Evolutionary conservation across 2,113 vertebrate genomes (phyloP).

Genomic region (Climacteris rufus): DNA sequence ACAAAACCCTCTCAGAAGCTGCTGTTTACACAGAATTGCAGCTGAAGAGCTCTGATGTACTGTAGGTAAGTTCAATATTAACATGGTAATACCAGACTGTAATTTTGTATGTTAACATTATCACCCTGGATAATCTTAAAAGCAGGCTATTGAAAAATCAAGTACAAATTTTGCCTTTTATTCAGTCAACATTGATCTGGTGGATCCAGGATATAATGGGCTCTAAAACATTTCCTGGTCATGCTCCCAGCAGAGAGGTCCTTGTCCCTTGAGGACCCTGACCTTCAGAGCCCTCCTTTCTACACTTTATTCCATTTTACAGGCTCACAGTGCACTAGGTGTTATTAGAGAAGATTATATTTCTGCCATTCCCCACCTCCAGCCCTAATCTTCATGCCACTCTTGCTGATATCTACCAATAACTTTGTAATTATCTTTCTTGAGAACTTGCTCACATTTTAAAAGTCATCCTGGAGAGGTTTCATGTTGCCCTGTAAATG

Average conservation of each 20-base stretch:
- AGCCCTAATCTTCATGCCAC: not conserved
- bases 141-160: not conserved
- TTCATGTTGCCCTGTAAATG: not conserved
- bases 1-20: not conserved
- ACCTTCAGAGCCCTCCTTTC: not conserved
- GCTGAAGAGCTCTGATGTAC: not conserved
- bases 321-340: not conserved
- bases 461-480: not conserved
- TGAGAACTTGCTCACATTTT: not conserved
- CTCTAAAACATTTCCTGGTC: not conserved
- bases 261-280: not conserved
- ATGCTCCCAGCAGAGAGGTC: fast-evolving
- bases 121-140: not conserved
- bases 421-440: not conserved
- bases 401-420: not conserved
- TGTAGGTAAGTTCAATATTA: not conserved
- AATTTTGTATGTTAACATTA: not conserved
- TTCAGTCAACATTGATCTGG: not conserved
- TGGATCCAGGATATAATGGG: not conserved
- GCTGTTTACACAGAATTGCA: not conserved
- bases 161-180: not conserved
- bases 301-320: not conserved
- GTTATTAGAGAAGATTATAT: not conserved
- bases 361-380: not conserved
- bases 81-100: not conserved